Percentiles rank a stretch among this genome's conserved stretches.
Conservation (phyloP, 2,797 vertebrate species). For the Lutjanus argentimaculatus region DNA sequence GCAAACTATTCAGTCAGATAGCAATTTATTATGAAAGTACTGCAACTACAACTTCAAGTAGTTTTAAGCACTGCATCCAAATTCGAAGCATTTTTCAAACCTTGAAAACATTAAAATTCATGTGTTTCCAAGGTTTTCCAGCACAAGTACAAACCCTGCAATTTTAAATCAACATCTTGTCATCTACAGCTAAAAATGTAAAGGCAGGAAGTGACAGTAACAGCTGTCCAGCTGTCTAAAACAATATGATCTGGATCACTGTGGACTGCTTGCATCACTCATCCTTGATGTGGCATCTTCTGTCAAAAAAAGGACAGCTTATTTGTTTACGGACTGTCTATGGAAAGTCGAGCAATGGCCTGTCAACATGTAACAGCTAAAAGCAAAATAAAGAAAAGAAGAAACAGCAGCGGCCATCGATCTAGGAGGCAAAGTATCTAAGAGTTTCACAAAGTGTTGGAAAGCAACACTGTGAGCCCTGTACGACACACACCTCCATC, state of each 20-base stretch:
- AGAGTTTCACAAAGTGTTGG: neutral
- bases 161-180: neutral
- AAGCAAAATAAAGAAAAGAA: constrained; percentile 1
- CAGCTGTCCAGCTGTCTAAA: neutral
- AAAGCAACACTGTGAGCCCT: constrained; percentile 14
- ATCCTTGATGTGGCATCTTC: neutral
- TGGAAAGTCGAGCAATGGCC: neutral
- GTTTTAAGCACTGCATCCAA: too few species aligned
- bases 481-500: constrained; percentile 27
- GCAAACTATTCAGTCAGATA: too few species aligned
- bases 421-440: constrained; percentile 9
- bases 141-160: too few species aligned
- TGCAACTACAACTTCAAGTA: too few species aligned
- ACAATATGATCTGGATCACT: neutral
- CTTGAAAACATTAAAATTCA: too few species aligned
- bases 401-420: neutral
- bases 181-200: neutral
- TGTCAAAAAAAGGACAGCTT: neutral
- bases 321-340: neutral
- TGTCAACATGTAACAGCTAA: neutral
- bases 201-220: neutral
- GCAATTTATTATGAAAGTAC: too few species aligned
- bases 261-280: neutral
- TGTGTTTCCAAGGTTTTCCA: too few species aligned
- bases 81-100: too few species aligned